Evolutionary conservation across 2,113 vertebrate genomes (phyloP).

Genomic region (Xenopus laevis): DNA sequence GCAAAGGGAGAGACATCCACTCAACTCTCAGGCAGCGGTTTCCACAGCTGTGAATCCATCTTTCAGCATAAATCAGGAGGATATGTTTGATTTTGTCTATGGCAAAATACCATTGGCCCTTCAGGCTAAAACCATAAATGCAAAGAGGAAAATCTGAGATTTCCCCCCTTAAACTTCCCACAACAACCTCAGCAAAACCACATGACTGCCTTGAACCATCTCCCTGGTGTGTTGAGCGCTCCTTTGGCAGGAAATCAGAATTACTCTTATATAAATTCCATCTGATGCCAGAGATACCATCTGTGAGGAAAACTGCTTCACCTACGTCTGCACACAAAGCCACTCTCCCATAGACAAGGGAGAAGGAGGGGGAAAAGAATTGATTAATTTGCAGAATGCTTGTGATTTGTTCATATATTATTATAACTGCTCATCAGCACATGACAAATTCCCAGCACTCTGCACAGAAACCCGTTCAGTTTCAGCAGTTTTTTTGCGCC

Average conservation of each 20-base stretch:
- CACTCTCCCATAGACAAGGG: constrained; percentile 79
- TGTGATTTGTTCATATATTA: constrained; percentile 92
- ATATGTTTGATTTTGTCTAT: constrained; percentile 67
- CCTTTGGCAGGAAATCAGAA: constrained; percentile 86
- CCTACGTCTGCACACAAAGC: constrained; percentile 81
- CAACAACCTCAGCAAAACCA: constrained; percentile 78
- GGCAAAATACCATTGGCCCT: constrained; percentile 72
- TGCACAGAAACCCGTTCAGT: constrained; percentile 77
- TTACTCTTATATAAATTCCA: constrained; percentile 90
- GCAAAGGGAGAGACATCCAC: constrained; percentile 54
- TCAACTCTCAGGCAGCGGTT: constrained; percentile 60
- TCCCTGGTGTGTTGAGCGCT: constrained; percentile 79
- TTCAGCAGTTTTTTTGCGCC: constrained; percentile 80
- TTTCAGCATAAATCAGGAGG: constrained; percentile 57
- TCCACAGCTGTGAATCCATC: constrained; percentile 67
- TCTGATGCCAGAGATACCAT: constrained; percentile 92
- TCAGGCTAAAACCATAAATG: constrained; percentile 72
- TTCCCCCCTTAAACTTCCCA: constrained; percentile 72
- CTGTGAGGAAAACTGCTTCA: constrained; percentile 82
- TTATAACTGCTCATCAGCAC: constrained; percentile 90
- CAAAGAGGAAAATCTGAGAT: constrained; percentile 69
- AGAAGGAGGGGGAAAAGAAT: constrained; percentile 67
- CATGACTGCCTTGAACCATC: constrained; percentile 75
- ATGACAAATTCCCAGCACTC: constrained; percentile 82
- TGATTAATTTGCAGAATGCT: constrained; percentile 92